Evolutionary conservation across 2,797 vertebrate species (phyloP), one percentile per base, ranked within the genome.

Genomic region (Ptychobarbus kaznakovi): DNA sequence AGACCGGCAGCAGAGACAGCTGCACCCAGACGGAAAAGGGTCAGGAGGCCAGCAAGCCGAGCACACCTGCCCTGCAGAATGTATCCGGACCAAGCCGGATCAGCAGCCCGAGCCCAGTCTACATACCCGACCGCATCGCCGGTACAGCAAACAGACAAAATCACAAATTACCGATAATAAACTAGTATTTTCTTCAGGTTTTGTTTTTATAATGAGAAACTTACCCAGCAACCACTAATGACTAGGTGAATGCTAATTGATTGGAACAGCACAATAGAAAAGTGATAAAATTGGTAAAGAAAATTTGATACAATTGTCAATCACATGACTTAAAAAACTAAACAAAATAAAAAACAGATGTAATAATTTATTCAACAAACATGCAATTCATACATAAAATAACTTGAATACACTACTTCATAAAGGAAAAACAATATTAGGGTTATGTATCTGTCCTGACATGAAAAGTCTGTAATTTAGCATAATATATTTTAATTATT

Each of bases 1-100:
- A 99, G 93, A 98, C 97, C 0, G 97, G 97, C 91, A 99, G 98
- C 93, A 95, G 96, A 68, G 98, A 99, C 93, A 99, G 98, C 94
- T 97, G 96, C 94, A 99, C 98, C 0, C 98, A 99, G 92, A 99
- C 98, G 0, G 98, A 99, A 68, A 94, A 97, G 86, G 95, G 96
- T 63, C 94, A 92, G 0, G 97, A 98, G 42, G 91, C 91, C 28
- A 95, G 91, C 92, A 99, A 98, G 76, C 86, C 95, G 87, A 93
- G 92, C 89, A 93, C 92, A 3, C 92, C 94, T 0, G 94, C 93
- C 66, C 90, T 96, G 38, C 95, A 95, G 87, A 94, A 91, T 89
- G 93, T 95, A 91, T 91, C 94, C 0, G 89, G 91, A 56, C 95
- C 90, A 18, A 95, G 89, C 46, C 94, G 96, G 44, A 92, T 97